Evolutionary conservation across 1,140 invertebrate species (phyloP), one percentile per base, ranked within the genome.

Genomic region (Cotesia glomerata): DNA sequence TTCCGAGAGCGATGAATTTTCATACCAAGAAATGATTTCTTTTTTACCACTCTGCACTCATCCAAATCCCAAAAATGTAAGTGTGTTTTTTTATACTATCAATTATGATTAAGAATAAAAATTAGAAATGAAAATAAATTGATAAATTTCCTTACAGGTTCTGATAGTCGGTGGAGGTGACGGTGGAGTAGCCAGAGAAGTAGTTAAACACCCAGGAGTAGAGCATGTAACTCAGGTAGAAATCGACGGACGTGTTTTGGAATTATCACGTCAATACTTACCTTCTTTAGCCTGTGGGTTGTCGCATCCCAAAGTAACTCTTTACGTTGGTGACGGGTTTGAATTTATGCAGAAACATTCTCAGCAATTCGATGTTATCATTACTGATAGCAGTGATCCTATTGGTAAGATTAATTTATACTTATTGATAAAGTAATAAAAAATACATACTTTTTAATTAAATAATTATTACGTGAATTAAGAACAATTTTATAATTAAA

Each of bases 11-110:
- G 98, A 99, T 90, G 98, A 99, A 87, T 98, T 97, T 85, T 92
- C 97, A 0, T 99, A 99, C 85, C 98, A 99, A 88, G 98, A 99
- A 89, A 99, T 99, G 97, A 95, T 99, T 74, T 91, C 96, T 2
- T 97, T 98, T 88, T 81, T 99, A 34, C 97, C 98, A 0, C 83
- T 99, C 0, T 97, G 95, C 81, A 93, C 90, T 77, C 98, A 99
- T 88, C 92, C 94, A 2, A 93, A 94, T 82, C 98, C 98, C 0
- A 91, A 94, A 85, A 95, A 94, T 72, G 97, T 68, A 56, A 26
- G 26, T 3, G 26, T 2, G 1, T 26, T 2, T 26, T 26, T 26
- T 26, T 26, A 26, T 26, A 26, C 1, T 26, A 26, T 26, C 26
- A 26, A 26, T 26, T 2, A 26, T 26, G 26, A 26, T 26, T 26